phyloP scores from a whole-genome alignment of 2,113 vertebrate genomes.

The Megaceryle maxima region DNA sequence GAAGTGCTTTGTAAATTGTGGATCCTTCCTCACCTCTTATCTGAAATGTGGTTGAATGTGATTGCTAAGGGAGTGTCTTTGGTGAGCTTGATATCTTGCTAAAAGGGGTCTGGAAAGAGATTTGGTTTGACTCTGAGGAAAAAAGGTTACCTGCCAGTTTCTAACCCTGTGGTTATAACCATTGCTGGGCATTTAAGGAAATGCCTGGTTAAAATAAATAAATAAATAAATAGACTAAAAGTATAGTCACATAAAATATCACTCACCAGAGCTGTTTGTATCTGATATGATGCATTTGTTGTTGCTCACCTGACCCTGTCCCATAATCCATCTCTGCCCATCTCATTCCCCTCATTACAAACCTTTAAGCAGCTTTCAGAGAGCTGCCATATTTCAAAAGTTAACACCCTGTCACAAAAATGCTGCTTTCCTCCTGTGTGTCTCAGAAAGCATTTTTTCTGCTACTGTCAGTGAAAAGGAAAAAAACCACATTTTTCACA shows the following conservation, averaged over 20 bases:
- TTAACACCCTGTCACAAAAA: background rate
- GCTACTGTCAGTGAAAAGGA: background rate
- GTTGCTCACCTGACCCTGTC: background rate
- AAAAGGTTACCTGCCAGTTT: background rate
- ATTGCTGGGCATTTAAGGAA: background rate
- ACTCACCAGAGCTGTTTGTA: background rate
- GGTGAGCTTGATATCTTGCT: background rate
- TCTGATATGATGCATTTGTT: background rate
- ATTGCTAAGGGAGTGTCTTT: background rate
- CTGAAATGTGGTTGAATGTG: background rate
- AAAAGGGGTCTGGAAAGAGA: background rate
- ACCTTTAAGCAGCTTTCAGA: background rate
- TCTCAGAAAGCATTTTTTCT: background rate
- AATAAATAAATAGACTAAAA: slow-evolving; percentile 3
- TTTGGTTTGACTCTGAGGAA: background rate
- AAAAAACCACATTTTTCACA: background rate
- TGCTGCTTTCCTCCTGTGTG: background rate
- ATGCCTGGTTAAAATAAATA: background rate
- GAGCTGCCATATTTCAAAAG: background rate
- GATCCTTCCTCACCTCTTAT: background rate
- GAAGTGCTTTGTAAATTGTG: background rate
- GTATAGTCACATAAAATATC: background rate
- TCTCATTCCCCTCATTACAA: background rate
- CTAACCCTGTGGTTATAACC: background rate
- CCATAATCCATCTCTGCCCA: rapidly evolving